Evolutionary conservation across 2,888 invertebrate genomes (phyloP), one percentile per base, ranked within the genome.

Genomic region (Thera obeliscata): DNA sequence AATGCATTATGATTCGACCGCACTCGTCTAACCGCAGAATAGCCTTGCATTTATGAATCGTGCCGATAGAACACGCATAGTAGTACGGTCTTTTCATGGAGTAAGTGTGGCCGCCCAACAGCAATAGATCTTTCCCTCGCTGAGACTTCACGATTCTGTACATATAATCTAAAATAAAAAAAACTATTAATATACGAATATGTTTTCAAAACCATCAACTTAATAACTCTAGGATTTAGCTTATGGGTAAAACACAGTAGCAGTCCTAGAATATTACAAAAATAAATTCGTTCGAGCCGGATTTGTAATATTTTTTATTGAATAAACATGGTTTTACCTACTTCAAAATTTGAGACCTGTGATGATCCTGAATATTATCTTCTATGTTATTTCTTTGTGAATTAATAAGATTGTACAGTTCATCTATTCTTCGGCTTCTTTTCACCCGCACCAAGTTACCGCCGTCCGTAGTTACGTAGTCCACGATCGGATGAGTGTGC

Each of bases 61-160:
- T 11, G 36, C 55, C 33, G 55, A 35, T 36, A 1, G 55, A 55
- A 36, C 55, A 55, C 9, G 55, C 35, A n/a, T 35, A 55, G 36
- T 55, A 55, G 55, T 55, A 36, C 2, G 55, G 35, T n/a, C 55
- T 35, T 35, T 55, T 55, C 55, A 11, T 55, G 8, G 55, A 35
- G 11, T 55, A 55, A 9, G 55, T 55, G n/a, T 55, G 55, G 55
- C 36, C 36, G 5, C 33, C 35, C 11, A 55, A 9, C 43, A 56
- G 56, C 41, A 56, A 8, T 4, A 56, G 12, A 9, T 12, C 41
- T 56, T 43, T 56, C 5, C 56, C 56, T 22, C 56, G 56, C 22
- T 56, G 56, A 43, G 56, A 56, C 22, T 43, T 56, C 9, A 56
- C 56, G 22, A 54, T 9, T 54, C 54, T 33, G 35, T 54, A 54